Percentiles rank a stretch among this genome's conserved stretches.
Conservation (phyloP, 2,888 invertebrate species). For the Therioaphis trifolii region DNA sequence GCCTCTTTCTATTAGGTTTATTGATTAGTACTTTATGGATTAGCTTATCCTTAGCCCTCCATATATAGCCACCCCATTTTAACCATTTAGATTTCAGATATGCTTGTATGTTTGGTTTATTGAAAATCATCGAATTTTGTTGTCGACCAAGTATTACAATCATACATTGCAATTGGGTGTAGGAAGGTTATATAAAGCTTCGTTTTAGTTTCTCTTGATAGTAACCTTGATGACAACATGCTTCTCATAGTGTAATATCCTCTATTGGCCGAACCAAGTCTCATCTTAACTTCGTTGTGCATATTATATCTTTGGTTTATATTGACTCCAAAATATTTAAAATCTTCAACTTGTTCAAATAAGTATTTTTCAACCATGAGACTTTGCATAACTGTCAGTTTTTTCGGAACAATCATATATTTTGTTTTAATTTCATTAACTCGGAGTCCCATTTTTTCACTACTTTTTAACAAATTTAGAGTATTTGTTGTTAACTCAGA, state of each 20-base stretch:
- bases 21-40: no score
- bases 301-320: neutral
- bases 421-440: neutral
- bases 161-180: neutral
- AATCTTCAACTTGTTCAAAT: no score
- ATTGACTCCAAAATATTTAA: neutral
- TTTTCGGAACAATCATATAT: neutral
- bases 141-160: neutral
- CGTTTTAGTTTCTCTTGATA: neutral
- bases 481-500: conserved; percentile 5
- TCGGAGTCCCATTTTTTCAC: neutral
- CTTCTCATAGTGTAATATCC: neutral
- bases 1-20: no score
- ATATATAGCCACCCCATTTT: no score
- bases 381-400: conserved; percentile 1
- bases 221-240: neutral
- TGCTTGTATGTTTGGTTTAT: no score
- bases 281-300: neutral
- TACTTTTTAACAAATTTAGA: conserved; percentile 5
- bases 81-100: no score
- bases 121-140: neutral
- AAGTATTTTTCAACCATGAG: neutral
- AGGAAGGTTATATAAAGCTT: neutral
- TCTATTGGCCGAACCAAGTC: neutral
- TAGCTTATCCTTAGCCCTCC: no score